phyloP scores from a whole-genome alignment of 2,113 vertebrate species.

The Tupaia chinensis region DNA sequence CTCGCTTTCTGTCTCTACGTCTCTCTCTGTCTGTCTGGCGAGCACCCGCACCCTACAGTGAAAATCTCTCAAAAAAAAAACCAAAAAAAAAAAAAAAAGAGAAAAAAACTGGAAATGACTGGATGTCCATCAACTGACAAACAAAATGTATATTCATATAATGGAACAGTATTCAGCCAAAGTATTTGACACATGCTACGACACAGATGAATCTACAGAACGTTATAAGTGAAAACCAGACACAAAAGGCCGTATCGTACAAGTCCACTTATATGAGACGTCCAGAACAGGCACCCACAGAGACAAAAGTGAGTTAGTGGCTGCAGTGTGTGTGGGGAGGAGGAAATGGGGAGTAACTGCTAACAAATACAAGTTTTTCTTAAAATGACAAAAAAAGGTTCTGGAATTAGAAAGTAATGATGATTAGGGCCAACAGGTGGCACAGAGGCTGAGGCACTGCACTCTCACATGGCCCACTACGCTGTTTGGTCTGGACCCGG shows the following conservation, averaged over 20 bases:
- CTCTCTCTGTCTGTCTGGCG: too few relatives aligned
- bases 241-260: background rate
- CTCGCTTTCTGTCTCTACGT: too few relatives aligned
- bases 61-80: too few relatives aligned
- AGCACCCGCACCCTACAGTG: too few relatives aligned
- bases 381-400: background rate
- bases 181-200: background rate
- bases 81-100: too few relatives aligned
- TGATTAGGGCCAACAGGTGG: background rate
- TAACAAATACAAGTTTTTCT: background rate
- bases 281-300: background rate
- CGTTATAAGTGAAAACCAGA: background rate
- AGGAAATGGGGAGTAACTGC: background rate
- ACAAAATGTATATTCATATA: background rate
- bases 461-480: too few relatives aligned
- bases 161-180: background rate
- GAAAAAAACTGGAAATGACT: background rate
- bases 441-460: too few relatives aligned
- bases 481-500: too few relatives aligned
- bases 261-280: background rate
- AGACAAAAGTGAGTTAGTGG: background rate
- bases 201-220: background rate
- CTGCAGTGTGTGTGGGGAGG: background rate
- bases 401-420: slow-evolving; percentile 51
- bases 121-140: background rate